Conservation (phyloP, 2,888 invertebrate species). For the Leucophenga montana region DNA sequence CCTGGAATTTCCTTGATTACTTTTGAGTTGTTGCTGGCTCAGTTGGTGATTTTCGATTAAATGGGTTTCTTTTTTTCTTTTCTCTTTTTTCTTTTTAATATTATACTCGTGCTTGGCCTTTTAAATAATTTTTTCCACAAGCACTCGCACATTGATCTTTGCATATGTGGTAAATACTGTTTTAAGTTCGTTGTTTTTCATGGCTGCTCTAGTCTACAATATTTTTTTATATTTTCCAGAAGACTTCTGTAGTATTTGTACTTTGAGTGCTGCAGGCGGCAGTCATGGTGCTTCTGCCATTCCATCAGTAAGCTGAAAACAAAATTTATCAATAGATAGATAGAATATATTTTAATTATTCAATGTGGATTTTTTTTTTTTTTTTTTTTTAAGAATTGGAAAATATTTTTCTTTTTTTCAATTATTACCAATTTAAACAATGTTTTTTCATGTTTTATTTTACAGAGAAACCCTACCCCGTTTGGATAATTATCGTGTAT, state of each 20-base stretch:
- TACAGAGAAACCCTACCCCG: conserved; percentile 84
- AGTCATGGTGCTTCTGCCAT: conserved; percentile 52
- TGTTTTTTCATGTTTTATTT: conserved; percentile 28
- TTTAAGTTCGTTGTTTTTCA: not conserved
- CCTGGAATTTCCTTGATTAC: conserved; percentile 27
- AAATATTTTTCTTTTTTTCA: not conserved
- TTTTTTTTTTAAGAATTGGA: too few relatives aligned
- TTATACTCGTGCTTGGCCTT: not conserved
- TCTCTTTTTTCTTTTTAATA: too few relatives aligned
- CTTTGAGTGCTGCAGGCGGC: conserved; percentile 51
- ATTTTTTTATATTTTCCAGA: conserved; percentile 11
- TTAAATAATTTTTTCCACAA: conserved; percentile 11
- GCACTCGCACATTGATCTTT: not conserved
- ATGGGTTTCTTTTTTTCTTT: not conserved
- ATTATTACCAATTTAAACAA: too few relatives aligned
- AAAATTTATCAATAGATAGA: not conserved
- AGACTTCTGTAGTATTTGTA: conserved; percentile 46
- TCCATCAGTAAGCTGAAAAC: conserved; percentile 53
- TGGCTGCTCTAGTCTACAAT: not conserved
- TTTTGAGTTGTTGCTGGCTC: conserved; percentile 10
- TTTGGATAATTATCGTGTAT: conserved; percentile 87
- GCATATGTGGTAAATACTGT: not conserved
- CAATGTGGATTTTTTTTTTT: too few relatives aligned
- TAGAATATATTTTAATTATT: too few relatives aligned
- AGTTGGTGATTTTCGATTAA: conserved; percentile 10